phyloP scores from a whole-genome alignment of 2,113 vertebrate genomes.

The Paralichthys olivaceus region DNA sequence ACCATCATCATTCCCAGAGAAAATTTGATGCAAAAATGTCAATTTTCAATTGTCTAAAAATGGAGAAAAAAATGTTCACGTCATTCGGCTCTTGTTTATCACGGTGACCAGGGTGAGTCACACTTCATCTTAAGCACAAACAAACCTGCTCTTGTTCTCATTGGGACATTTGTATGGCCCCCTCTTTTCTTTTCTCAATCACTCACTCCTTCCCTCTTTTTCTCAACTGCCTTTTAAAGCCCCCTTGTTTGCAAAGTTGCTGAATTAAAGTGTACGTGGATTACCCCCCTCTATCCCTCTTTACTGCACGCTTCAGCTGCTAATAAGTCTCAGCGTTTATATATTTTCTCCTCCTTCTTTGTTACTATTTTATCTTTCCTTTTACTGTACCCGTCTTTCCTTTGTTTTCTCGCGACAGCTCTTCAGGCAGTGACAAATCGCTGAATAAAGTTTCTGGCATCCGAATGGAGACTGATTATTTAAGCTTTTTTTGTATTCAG shows the following conservation, averaged over 20 bases:
- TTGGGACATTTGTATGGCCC: constrained; percentile 16
- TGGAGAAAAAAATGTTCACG: no score
- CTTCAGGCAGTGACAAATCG: constrained; percentile 4
- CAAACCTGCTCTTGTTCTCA: constrained; percentile 26
- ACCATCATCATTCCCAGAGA: not conserved
- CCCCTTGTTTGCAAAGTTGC: constrained; percentile 4
- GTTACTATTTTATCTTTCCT: not conserved
- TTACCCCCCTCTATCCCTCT: not conserved
- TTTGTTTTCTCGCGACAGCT: not conserved
- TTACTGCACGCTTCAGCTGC: not conserved
- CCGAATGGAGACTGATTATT: not conserved
- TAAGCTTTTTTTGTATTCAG: constrained; percentile 15
- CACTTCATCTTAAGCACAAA: constrained; percentile 35
- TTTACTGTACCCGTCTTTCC: not conserved
- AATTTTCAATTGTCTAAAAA: no score
- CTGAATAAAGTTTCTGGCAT: constrained; percentile 40
- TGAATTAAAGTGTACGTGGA: constrained; percentile 9
- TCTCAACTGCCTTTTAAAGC: constrained; percentile 24
- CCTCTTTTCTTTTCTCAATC: constrained; percentile 15
- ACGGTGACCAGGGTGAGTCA: constrained; percentile 13
- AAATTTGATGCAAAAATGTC: no score
- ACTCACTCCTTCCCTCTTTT: constrained; percentile 32
- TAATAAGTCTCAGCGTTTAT: not conserved
- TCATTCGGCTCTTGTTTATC: not conserved
- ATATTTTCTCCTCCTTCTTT: not conserved